Evolutionary conservation across 2,888 invertebrate genomes (phyloP).

Genomic region (Eugnorisma glareosa): DNA sequence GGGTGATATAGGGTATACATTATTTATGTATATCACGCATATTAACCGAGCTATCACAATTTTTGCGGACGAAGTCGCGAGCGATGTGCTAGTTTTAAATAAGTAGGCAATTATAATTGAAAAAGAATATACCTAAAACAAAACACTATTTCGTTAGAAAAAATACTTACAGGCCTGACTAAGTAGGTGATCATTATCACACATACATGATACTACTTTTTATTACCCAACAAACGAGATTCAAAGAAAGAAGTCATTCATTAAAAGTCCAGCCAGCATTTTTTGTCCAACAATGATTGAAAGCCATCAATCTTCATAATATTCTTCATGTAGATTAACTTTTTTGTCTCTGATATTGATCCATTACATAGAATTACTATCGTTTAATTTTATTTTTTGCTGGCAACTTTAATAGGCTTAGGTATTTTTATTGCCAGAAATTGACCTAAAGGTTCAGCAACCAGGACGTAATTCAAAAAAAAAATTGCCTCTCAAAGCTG

Average conservation of each 20-base stretch:
- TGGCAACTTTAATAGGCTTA: conserved; percentile 18
- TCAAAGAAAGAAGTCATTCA: conserved; percentile 13
- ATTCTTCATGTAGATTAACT: conserved; percentile 54
- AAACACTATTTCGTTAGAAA: neutral
- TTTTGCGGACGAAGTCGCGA: too few species aligned
- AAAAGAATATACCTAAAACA: neutral
- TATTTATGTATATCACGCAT: too few species aligned
- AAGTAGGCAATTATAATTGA: neutral
- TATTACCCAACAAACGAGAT: conserved; percentile 13
- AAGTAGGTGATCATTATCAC: conserved; percentile 6
- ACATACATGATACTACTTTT: conserved; percentile 7
- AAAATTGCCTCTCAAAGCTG: too few species aligned
- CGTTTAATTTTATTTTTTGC: conserved; percentile 23
- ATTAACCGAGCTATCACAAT: too few species aligned
- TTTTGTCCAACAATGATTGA: conserved; percentile 37
- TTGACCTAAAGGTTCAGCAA: too few species aligned
- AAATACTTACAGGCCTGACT: neutral
- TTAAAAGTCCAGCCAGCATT: conserved; percentile 18
- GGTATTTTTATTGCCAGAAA: conserved; percentile 14
- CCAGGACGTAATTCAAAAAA: too few species aligned
- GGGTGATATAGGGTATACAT: too few species aligned
- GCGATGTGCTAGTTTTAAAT: too few species aligned
- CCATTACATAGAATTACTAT: conserved; percentile 5
- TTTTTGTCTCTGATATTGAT: conserved; percentile 51
- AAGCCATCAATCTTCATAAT: conserved; percentile 58